These are phyloP conservation scores for Chlorodrepanis virens DNA, from an alignment of 2,113 vertebrate genomes.

Conservation along the genomic window DNA sequence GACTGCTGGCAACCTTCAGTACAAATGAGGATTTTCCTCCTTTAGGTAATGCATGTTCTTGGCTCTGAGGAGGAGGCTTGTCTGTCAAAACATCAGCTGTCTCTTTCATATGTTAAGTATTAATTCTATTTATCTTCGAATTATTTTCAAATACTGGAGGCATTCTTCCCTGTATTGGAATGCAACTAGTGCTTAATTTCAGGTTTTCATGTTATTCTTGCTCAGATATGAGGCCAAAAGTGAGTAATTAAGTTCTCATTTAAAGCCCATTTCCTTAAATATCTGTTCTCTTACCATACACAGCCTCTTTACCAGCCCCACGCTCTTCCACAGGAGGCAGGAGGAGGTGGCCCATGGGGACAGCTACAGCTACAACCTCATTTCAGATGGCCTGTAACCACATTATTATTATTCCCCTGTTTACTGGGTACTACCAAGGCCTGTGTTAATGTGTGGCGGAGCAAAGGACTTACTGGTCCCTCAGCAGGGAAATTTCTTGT, in stretches of 20 bases:
- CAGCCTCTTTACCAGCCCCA: background rate
- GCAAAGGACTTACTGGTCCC: background rate
- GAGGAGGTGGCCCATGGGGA: background rate
- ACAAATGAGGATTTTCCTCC: conserved; percentile 56
- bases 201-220: conserved; percentile 46
- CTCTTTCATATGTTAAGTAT: conserved; percentile 60
- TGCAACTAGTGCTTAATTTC: conserved; percentile 48
- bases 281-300: conserved; percentile 43
- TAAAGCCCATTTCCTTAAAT: conserved; percentile 54
- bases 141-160: conserved; percentile 68
- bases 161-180: conserved; percentile 56
- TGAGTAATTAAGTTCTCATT: conserved; percentile 40
- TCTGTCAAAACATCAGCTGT: conserved; percentile 59
- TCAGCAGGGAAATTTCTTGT: background rate
- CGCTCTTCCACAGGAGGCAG: background rate
- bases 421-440: background rate
- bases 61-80: conserved; percentile 45
- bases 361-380: background rate
- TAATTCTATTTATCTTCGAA: conserved; percentile 63
- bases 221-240: conserved; percentile 52
- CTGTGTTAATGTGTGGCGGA: background rate
- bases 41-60: conserved; percentile 58
- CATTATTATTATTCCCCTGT: background rate
- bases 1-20: conserved; percentile 52
- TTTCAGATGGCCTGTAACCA: background rate